A percentile compares a stretch with the other conserved stretches of the same genome.
Conservation (phyloP, 2,113 vertebrate genomes). For the Scopus umbretta region DNA sequence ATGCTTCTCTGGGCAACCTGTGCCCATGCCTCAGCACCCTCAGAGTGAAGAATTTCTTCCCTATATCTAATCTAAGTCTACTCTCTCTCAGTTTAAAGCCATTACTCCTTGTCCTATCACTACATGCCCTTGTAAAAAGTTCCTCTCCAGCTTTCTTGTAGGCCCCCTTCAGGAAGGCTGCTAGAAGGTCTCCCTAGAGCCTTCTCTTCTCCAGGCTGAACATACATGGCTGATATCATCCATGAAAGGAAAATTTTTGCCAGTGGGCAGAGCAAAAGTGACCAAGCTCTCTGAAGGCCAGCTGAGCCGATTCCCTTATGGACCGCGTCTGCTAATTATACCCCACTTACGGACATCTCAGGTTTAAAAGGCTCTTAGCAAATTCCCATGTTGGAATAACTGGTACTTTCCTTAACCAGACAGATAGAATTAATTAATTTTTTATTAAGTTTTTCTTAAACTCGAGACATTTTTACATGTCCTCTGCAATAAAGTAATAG, state of each 20-base stretch:
- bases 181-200: background rate
- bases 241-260: background rate
- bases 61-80: background rate
- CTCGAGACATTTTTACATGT: background rate
- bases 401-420: conserved; percentile 43
- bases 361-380: conserved; percentile 22
- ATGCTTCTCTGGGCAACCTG: background rate
- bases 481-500: conserved; percentile 20
- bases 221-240: background rate
- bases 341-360: background rate
- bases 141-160: background rate
- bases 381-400: conserved; percentile 30
- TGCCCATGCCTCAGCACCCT: background rate
- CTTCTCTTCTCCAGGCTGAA: background rate
- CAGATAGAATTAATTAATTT: conserved; percentile 19
- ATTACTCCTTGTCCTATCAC: background rate
- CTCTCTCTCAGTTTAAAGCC: background rate
- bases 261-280: background rate
- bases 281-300: background rate
- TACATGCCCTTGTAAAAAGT: background rate
- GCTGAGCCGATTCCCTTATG: background rate
- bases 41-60: background rate
- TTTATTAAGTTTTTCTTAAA: background rate
- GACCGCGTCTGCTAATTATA: background rate
- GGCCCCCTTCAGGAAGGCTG: background rate